These are phyloP conservation scores for Lithobates pipiens DNA, from an alignment of 2,797 vertebrate species.

Conservation along the genomic window DNA sequence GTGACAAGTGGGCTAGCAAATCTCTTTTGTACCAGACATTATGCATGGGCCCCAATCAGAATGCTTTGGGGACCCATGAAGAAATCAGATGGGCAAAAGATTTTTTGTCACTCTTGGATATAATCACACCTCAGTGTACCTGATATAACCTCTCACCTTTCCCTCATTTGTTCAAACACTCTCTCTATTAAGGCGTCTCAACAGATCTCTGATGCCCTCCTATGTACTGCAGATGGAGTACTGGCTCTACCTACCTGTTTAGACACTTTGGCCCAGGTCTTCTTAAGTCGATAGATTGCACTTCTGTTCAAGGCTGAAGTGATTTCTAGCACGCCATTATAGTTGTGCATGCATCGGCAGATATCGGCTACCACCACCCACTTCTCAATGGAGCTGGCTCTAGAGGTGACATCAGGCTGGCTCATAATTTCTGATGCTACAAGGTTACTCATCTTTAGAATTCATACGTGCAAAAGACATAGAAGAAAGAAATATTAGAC, in stretches of 20 bases:
- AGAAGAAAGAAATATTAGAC: neutral
- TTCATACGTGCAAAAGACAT: neutral
- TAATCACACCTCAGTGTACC: neutral
- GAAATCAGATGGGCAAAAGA: neutral
- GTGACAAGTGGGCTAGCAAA: too few species aligned
- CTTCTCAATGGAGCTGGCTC: constrained; percentile 91
- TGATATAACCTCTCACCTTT: too few species aligned
- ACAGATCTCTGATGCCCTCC: too few species aligned
- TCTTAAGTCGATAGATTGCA: constrained; percentile 94
- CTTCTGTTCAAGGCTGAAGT: constrained; percentile 94
- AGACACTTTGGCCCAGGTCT: constrained; percentile 94
- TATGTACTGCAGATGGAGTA: neutral
- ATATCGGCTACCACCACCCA: constrained; percentile 95
- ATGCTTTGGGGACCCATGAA: too few species aligned
- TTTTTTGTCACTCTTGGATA: neutral
- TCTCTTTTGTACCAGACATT: too few species aligned
- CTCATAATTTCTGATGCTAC: constrained; percentile 97
- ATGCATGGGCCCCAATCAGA: too few species aligned
- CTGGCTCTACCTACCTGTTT: constrained; percentile 82
- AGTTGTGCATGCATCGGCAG: constrained; percentile 93
- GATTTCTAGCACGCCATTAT: constrained; percentile 93
- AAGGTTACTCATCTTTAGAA: constrained; percentile 92
- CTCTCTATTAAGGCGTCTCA: too few species aligned
- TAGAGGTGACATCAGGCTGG: constrained; percentile 87
- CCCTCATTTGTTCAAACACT: neutral